Conservation (phyloP, 1,140 invertebrate genomes). For the Ylistrum balloti region DNA sequence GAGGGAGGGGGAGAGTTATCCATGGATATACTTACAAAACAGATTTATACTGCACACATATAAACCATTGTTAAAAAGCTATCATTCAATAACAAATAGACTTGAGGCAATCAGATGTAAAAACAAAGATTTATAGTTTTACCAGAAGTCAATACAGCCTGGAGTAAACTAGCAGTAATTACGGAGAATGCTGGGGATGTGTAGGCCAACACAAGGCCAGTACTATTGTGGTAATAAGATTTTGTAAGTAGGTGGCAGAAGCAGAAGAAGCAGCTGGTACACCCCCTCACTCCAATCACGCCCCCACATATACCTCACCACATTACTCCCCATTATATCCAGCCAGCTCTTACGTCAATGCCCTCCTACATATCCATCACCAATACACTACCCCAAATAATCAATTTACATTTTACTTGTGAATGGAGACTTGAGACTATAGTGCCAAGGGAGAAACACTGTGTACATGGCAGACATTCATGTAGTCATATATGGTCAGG, state of each 20-base stretch:
- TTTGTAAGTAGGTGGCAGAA: background rate
- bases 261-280: background rate
- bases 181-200: background rate
- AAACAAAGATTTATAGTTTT: background rate
- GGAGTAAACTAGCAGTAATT: background rate
- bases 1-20: too few relatives aligned
- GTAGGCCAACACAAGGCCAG: too few relatives aligned
- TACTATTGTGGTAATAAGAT: background rate
- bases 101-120: too few relatives aligned
- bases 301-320: background rate
- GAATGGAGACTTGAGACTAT: background rate
- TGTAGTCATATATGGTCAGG: slow-evolving; percentile 28
- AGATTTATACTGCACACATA: background rate
- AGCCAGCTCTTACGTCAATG: slow-evolving; percentile 28
- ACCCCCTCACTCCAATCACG: slow-evolving; percentile 36
- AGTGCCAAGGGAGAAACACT: background rate
- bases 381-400: slow-evolving; percentile 35
- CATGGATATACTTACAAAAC: too few relatives aligned
- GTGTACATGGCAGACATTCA: background rate
- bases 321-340: slow-evolving; percentile 12
- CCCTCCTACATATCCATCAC: slow-evolving; percentile 40
- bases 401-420: slow-evolving; percentile 36
- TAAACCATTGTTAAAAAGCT: background rate
- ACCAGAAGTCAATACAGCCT: background rate
- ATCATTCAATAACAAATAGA: background rate